phyloP scores from a whole-genome alignment of 2,113 vertebrate genomes.

The Blennius ocellaris region DNA sequence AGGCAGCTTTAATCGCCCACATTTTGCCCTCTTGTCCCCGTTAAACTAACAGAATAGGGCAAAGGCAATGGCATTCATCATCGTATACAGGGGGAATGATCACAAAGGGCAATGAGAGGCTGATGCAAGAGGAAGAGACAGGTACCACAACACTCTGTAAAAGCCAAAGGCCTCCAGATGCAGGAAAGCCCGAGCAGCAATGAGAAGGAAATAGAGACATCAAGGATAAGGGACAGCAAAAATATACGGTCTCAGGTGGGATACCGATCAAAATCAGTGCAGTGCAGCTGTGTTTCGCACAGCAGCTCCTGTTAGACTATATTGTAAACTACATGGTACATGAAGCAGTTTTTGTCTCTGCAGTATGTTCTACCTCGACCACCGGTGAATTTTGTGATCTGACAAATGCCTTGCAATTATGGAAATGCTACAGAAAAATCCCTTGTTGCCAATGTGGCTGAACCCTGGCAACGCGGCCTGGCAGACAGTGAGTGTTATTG shows the following conservation, averaged over 20 bases:
- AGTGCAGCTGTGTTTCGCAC: background rate
- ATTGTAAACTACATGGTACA: slow-evolving; percentile 18
- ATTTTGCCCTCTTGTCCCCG: slow-evolving; percentile 34
- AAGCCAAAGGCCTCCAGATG: slow-evolving; percentile 50
- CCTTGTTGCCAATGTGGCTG: slow-evolving; percentile 10
- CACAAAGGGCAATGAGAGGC: slow-evolving; percentile 58
- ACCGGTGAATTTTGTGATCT: slow-evolving; percentile 21
- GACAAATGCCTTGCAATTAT: slow-evolving; percentile 24
- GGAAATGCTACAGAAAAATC: slow-evolving; percentile 25
- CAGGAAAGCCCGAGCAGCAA: slow-evolving; percentile 14
- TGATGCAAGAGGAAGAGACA: slow-evolving; percentile 69
- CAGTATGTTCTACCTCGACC: slow-evolving; percentile 22
- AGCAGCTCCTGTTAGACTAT: slow-evolving; percentile 19
- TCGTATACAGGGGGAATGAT: slow-evolving; percentile 36
- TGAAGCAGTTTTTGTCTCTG: slow-evolving; percentile 29
- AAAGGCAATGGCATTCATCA: slow-evolving; percentile 65
- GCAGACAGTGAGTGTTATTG: slow-evolving; percentile 11
- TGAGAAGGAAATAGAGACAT: slow-evolving; percentile 25
- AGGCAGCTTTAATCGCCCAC: slow-evolving; percentile 32
- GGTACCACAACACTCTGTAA: slow-evolving; percentile 29
- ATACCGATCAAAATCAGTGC: slow-evolving; percentile 16
- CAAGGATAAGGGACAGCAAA: slow-evolving; percentile 20
- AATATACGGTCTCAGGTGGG: slow-evolving; percentile 22
- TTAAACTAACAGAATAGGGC: slow-evolving; percentile 47
- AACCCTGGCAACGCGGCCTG: background rate